Evolutionary conservation across 2,888 invertebrate genomes (phyloP), one percentile per base, ranked within the genome.

Genomic region (Apotomis turbidana): DNA sequence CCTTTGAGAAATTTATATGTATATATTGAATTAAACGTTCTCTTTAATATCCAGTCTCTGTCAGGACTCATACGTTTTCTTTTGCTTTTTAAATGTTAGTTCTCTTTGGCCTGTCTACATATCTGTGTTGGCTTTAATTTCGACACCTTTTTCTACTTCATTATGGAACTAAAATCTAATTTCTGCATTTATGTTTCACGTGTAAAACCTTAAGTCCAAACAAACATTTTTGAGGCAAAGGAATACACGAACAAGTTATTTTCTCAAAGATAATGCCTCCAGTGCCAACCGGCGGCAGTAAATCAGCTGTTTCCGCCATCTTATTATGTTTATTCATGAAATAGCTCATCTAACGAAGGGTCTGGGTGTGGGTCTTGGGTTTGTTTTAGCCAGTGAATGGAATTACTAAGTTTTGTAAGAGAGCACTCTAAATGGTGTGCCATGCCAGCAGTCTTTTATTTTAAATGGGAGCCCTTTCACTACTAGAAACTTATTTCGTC

Each of bases 271-370:
- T 64, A 64, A 64, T 64, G 27, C 55, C 41, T 55, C 54, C 64
- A 12, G 36, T 58, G 12, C 64, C 54, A 68, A 44, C 80, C 79
- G 78, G 78, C 76, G 76, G 76, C 84, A 83, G 89, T 92, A 91
- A 92, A 92, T 92, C 92, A 92, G 88, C 80, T 83, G 80, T 79
- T 81, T 87, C 88, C 87, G 86, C 85, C 84, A 82, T 86, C 76
- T 83, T 85, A 86, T 88, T 87, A 91, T 92, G 91, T 92, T 91
- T 93, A 93, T 93, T 93, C 93, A 93, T 92, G 92, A 88, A 87
- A 90, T 89, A 88, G 90, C 88, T 87, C 89, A 87, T 88, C 89
- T 85, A 86, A 83, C 82, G 91, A 90, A 91, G 90, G 85, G 90
- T 90, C 88, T 88, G 62, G 59, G 74, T 76, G 74, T 74, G 79